Evolutionary conservation across 2,888 invertebrate genomes (phyloP), one percentile per base, ranked within the genome.

Genomic region (Tethea ocularis): DNA sequence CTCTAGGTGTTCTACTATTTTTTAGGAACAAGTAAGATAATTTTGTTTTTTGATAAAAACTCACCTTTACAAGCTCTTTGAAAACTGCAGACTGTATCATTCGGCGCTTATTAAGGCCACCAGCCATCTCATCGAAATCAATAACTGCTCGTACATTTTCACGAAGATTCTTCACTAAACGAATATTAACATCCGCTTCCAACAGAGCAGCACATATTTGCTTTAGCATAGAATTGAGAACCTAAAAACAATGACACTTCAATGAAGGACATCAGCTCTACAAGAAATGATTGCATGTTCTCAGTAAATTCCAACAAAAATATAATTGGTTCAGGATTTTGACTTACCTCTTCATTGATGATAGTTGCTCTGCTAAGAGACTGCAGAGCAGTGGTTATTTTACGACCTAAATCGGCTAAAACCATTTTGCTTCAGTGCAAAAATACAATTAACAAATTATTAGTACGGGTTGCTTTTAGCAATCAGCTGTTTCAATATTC

Each of bases 51-150:
- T n/a, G n/a, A n/a, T 10, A 46, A 20, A 52, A 22, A 59, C 67
- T 59, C 87, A 98, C 97, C 94, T 99, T 99, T 11, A 99, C 97
- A 58, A 99, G 95, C 93, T 99, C 99, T 86, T 99, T 98, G 89
- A 99, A 99, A 0, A 99, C 99, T 58, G 99, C 99, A 72, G 98
- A 99, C 86, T 99, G 99, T 76, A 99, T 99, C 98, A 99, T 98
- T 61, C 99, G 95, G 57, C 99, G 94, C 84, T 99, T 99, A 88
- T 99, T 99, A 55, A 99, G 96, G 8, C 99, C 99, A 46, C 97
- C 97, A 74, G 99, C 99, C 98, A 99, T 99, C 87, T 99, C 99
- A 83, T 99, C 99, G 89, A 99, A 99, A 90, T 99, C 99, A 87
- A 99, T 99, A 67, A 98, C 98, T 54, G 97, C 95, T 61, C 98